Conservation (phyloP, 2,888 invertebrate genomes). For the Temnothorax ravouxi region DNA sequence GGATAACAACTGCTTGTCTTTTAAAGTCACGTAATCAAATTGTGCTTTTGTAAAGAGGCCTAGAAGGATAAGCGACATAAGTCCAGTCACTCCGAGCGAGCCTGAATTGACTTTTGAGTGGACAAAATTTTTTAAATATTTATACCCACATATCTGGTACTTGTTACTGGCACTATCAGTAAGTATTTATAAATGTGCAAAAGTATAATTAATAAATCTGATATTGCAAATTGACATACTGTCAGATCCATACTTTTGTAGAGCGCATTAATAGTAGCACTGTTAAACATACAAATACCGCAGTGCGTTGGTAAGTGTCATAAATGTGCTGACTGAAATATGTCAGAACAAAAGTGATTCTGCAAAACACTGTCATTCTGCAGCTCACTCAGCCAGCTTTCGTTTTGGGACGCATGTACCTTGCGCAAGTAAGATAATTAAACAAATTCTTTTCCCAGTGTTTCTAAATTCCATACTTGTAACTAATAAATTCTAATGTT, state of each 20-base stretch:
- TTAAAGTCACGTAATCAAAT: constrained; percentile 59
- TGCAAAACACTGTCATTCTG: constrained; percentile 87
- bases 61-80: constrained; percentile 50
- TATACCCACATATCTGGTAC: constrained; percentile 92
- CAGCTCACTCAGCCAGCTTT: constrained; percentile 90
- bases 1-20: constrained; percentile 66
- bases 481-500: constrained; percentile 23
- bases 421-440: constrained; percentile 89
- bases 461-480: neutral
- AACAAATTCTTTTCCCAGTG: neutral
- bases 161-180: constrained; percentile 93
- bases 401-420: constrained; percentile 90
- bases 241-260: constrained; percentile 83
- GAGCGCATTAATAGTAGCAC: constrained; percentile 95
- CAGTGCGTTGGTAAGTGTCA: constrained; percentile 93
- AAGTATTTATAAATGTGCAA: constrained; percentile 84
- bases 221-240: constrained; percentile 46
- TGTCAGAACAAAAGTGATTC: constrained; percentile 86
- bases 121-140: constrained; percentile 91
- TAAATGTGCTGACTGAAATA: constrained; percentile 91
- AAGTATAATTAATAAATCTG: neutral
- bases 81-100: neutral
- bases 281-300: constrained; percentile 96
- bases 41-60: constrained; percentile 63
- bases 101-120: constrained; percentile 90